These are phyloP conservation scores for Diadegma fenestrale DNA, from an alignment of 2,888 invertebrate genomes.

Conservation along the genomic window DNA sequence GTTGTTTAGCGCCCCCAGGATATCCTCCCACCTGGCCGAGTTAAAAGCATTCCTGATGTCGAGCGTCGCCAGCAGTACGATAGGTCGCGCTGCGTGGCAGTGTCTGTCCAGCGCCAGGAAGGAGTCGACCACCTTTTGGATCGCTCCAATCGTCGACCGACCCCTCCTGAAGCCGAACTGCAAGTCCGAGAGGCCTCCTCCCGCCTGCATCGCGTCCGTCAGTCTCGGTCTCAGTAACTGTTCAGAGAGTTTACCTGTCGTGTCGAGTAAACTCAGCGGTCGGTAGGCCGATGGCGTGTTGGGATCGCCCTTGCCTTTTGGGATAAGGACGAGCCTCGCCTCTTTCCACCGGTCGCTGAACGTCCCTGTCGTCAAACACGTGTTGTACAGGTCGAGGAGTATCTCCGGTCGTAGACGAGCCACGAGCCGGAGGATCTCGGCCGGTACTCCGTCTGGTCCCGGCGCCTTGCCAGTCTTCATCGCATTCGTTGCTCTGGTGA, in stretches of 20 bases:
- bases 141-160: conserved; percentile 66
- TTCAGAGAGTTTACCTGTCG: conserved; percentile 61
- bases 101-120: background rate
- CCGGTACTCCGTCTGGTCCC: conserved; percentile 49
- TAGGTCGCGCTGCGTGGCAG: conserved; percentile 55
- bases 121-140: conserved; percentile 56
- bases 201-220: conserved; percentile 51
- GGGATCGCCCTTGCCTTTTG: conserved; percentile 59
- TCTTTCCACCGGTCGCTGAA: conserved; percentile 37
- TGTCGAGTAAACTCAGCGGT: conserved; percentile 55
- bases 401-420: conserved; percentile 38
- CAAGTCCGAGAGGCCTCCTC: conserved; percentile 17
- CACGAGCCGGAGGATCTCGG: conserved; percentile 49
- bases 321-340: conserved; percentile 34
- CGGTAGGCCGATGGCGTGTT: conserved; percentile 59
- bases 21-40: conserved; percentile 3
- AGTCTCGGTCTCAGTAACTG: conserved; percentile 66
- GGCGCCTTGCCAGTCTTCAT: background rate
- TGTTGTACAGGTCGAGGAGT: conserved; percentile 10
- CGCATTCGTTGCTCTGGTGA: conserved; percentile 33
- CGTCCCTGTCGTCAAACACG: conserved; percentile 35
- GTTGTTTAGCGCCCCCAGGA: background rate
- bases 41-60: conserved; percentile 32
- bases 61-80: conserved; percentile 64
- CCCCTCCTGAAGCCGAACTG: conserved; percentile 62